Evolutionary conservation across 1,140 invertebrate genomes (phyloP), one percentile per base, ranked within the genome.

Genomic region (Berghia stephanieae): DNA sequence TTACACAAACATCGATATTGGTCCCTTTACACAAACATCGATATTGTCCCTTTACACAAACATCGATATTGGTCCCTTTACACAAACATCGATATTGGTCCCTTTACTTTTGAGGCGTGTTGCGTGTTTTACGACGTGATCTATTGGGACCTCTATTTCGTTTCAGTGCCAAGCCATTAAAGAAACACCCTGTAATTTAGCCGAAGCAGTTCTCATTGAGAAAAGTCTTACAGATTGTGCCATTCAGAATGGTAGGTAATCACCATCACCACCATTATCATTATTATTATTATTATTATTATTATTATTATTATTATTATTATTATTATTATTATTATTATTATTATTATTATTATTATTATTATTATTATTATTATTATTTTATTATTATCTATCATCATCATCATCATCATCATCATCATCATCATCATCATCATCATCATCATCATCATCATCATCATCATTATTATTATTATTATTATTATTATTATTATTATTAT

Each of bases 401-500:
- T n/a, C n/a, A n/a, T 52, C 49, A 52, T 52, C 49, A 52, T 52
- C 49, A 52, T 52, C 49, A 52, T 52, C 31, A 71, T 67, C 49
- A 52, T 52, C 49, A 52, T 52, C 49, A 52, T 52, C 49, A 52
- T 52, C 49, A 52, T 52, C 49, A 52, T 52, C 49, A 66, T 52
- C 49, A 52, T 52, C 49, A 52, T 52, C 49, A 52, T 52, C 49
- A 52, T 52, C 49, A 52, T 1, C 1, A 24, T 24, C 18, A n/a
- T 34, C 63, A 67, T 34, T 27, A 78, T 68, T 44, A 69, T 44
- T 18, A 67, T 60, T 5, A 46, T 55, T 78, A 44, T 21, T 42
- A 79, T 46, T 69, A 60, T 60, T 40, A 68, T 77, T 46, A 63
- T 3, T n/a, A 75, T n/a, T 38, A 69, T 1, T 44, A 81, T 49